A percentile compares a stretch with the other conserved stretches of the same genome.
Evolutionary conservation across 2,113 vertebrate species (phyloP).

Genomic region (Hippocampus barbouri): DNA sequence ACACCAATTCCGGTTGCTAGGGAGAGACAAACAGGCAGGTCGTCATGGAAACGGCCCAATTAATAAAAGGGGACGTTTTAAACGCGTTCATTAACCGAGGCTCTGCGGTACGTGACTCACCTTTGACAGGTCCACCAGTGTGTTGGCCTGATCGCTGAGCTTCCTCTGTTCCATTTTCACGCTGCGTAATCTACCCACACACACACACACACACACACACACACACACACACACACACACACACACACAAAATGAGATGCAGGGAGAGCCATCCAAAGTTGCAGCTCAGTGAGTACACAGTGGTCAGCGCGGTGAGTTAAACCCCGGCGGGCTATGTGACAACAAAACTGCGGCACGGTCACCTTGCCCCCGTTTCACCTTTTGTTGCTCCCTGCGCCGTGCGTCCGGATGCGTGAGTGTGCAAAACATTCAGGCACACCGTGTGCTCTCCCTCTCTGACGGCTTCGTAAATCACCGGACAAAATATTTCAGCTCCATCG

Average conservation of each 20-base stretch:
- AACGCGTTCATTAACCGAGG: not conserved
- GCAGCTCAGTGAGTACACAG: constrained; percentile 35
- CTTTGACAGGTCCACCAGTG: constrained; percentile 95
- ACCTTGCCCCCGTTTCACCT: constrained; percentile 45
- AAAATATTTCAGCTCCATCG: not conserved
- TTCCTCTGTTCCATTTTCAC: constrained; percentile 99
- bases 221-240: constrained; percentile 53
- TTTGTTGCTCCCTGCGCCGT: constrained; percentile 40
- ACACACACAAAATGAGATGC: constrained; percentile 31
- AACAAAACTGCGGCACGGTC: constrained; percentile 43
- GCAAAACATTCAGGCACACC: constrained; percentile 13
- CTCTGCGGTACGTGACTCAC: constrained; percentile 67
- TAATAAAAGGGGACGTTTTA: constrained; percentile 1
- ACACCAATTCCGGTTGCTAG: constrained; percentile 75
- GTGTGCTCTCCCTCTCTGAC: not conserved
- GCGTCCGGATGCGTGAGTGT: constrained; percentile 20
- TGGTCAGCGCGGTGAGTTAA: constrained; percentile 42
- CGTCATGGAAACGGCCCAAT: constrained; percentile 63
- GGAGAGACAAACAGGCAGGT: constrained; percentile 69
- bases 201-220: constrained; percentile 50
- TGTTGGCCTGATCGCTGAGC: constrained; percentile 97
- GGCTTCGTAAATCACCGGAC: constrained; percentile 6
- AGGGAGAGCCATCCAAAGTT: constrained; percentile 10
- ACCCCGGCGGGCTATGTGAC: constrained; percentile 39
- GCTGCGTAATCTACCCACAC: constrained; percentile 82